Percentiles rank a stretch among this genome's conserved stretches.
Conservation (phyloP, 2,888 invertebrate species). For the Scaptomyza flava region DNA sequence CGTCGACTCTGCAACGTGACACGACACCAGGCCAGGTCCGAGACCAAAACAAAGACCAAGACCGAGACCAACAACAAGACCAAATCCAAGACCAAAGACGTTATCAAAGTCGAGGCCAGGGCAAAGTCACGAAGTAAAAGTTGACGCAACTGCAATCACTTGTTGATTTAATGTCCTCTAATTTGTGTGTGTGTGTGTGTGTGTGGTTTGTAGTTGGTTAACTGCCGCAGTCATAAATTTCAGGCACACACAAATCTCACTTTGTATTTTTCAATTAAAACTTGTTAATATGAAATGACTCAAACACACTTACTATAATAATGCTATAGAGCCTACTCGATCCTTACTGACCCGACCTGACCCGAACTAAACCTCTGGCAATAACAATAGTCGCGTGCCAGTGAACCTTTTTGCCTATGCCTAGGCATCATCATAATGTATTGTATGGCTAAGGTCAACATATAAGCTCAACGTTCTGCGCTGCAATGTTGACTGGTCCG, state of each 20-base stretch:
- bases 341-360: slow-evolving; percentile 15
- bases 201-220: neutral
- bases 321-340: slow-evolving; percentile 12
- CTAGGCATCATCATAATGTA: slow-evolving; percentile 22
- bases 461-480: slow-evolving; percentile 45
- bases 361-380: slow-evolving; percentile 5
- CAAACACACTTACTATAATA: slow-evolving; percentile 30
- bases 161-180: slow-evolving; percentile 47
- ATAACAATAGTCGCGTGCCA: slow-evolving; percentile 43
- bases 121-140: slow-evolving; percentile 4
- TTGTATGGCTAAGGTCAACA: slow-evolving; percentile 66
- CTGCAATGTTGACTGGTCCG: slow-evolving; percentile 41
- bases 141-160: slow-evolving; percentile 38
- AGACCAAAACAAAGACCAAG: neutral
- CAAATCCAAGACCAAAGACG: slow-evolving; percentile 5
- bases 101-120: slow-evolving; percentile 3
- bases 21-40: slow-evolving; percentile 21
- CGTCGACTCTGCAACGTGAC: slow-evolving; percentile 40
- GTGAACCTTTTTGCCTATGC: slow-evolving; percentile 57
- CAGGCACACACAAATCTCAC: slow-evolving; percentile 43
- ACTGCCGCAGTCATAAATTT: slow-evolving; percentile 59
- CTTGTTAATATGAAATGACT: slow-evolving; percentile 71
- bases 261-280: slow-evolving; percentile 71
- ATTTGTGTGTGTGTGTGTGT: neutral
- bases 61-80: neutral